A percentile compares a stretch with the other conserved stretches of the same genome.
phyloP scores from a whole-genome alignment of 2,888 invertebrate genomes.

The Gymnosoma rotundatum region DNA sequence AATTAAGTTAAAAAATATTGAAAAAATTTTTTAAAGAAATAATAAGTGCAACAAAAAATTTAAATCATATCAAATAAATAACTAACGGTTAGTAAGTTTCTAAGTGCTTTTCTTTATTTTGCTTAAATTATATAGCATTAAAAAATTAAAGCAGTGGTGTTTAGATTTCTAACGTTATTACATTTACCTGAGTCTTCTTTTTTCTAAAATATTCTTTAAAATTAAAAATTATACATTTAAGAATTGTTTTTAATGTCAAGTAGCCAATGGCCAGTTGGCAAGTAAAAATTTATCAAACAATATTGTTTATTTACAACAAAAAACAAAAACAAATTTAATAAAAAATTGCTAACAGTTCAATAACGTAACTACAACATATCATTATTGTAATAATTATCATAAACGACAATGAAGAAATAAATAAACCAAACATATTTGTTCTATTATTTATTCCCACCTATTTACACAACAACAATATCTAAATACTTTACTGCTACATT shows the following conservation, averaged over 20 bases:
- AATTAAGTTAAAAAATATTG: not conserved
- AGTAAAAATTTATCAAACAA: not conserved
- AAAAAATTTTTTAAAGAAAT: conserved; percentile 1
- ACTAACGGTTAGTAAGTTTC: conserved; percentile 40
- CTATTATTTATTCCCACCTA: not conserved
- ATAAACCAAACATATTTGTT: conserved; percentile 1
- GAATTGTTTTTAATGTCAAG: not conserved
- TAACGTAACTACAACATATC: not conserved
- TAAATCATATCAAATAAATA: not conserved
- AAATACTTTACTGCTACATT: not conserved
- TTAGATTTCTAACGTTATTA: not conserved
- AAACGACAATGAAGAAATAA: not conserved
- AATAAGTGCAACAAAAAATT: conserved; percentile 9
- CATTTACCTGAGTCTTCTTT: not conserved
- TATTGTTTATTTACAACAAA: not conserved
- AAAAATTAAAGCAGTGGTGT: not conserved
- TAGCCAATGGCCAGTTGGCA: not conserved
- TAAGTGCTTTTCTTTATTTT: not conserved
- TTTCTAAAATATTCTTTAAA: no score
- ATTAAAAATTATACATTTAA: no score
- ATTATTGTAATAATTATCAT: conserved; percentile 12
- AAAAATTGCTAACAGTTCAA: no score
- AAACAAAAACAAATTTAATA: no score
- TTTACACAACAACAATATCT: conserved; percentile 20
- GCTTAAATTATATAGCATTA: not conserved